These are phyloP conservation scores for Paedocypris micromegethes DNA, from an alignment of 2,797 vertebrate species.

Conservation along the genomic window DNA sequence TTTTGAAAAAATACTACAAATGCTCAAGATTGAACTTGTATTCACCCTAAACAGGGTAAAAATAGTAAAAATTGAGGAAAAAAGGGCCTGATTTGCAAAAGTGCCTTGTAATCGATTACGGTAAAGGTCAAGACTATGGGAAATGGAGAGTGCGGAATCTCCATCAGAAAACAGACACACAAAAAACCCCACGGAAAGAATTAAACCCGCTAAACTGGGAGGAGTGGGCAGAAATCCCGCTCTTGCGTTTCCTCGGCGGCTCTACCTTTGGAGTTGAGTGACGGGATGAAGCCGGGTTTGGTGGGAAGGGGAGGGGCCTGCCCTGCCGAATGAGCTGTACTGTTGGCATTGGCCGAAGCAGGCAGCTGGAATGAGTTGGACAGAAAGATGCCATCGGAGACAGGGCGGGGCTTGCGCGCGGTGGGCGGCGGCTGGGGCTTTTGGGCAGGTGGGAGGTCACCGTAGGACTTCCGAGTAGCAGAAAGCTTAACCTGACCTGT, in stretches of 20 bases:
- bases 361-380: conserved; percentile 87
- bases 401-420: conserved; percentile 85
- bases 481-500: conserved; percentile 95
- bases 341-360: conserved; percentile 87
- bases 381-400: conserved; percentile 94
- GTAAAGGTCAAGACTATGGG: conserved; percentile 46
- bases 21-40: not conserved
- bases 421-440: conserved; percentile 78
- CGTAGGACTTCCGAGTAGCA: conserved; percentile 82
- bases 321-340: conserved; percentile 76
- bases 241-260: conserved; percentile 58
- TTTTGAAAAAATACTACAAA: not conserved
- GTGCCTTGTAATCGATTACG: conserved; percentile 21
- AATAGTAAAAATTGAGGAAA: conserved; percentile 8
- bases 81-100: conserved; percentile 37
- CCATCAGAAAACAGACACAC: conserved; percentile 49
- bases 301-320: conserved; percentile 76
- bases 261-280: conserved; percentile 83
- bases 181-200: conserved; percentile 35
- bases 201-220: conserved; percentile 50
- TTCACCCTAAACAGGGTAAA: conserved; percentile 16
- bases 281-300: conserved; percentile 75
- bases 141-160: conserved; percentile 46
- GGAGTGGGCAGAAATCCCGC: conserved; percentile 39
- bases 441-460: conserved; percentile 79